phyloP scores from a whole-genome alignment of 2,888 invertebrate species.

The Nasonovia ribisnigri region DNA sequence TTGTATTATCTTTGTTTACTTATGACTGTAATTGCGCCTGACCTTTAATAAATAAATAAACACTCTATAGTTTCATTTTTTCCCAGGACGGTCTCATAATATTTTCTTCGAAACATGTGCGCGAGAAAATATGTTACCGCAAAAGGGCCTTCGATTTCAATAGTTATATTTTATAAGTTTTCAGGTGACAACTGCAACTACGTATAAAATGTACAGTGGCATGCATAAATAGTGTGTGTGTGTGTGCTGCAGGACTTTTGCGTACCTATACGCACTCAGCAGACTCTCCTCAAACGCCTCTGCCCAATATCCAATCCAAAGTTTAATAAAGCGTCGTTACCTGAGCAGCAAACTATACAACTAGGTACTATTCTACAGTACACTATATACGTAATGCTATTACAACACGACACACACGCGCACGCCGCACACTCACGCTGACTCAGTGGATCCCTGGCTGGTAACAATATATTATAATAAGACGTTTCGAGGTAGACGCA shows the following conservation, averaged over 20 bases:
- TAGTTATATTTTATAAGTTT: background rate
- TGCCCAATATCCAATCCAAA: constrained; percentile 41
- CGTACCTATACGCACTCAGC: background rate
- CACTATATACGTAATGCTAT: background rate
- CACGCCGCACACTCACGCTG: background rate
- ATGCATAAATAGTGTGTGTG: background rate
- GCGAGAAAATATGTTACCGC: too few species aligned
- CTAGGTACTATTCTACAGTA: background rate
- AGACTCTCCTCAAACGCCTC: constrained; percentile 20
- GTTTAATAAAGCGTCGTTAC: constrained; percentile 40
- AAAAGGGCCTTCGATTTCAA: too few species aligned
- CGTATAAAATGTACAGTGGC: background rate
- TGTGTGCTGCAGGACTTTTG: background rate
- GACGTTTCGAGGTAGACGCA: background rate
- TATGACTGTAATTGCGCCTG: too few species aligned
- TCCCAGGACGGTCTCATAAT: too few species aligned
- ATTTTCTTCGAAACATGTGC: too few species aligned
- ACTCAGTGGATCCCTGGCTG: background rate
- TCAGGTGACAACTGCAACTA: background rate
- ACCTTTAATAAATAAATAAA: too few species aligned
- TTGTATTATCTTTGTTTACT: too few species aligned
- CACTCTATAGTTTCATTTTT: too few species aligned
- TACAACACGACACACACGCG: background rate
- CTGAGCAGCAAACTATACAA: background rate
- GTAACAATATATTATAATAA: background rate